Percentiles rank a stretch among this genome's conserved stretches.
Evolutionary conservation across 1,140 invertebrate genomes (phyloP).

Genomic region (Sinonovacula constricta): DNA sequence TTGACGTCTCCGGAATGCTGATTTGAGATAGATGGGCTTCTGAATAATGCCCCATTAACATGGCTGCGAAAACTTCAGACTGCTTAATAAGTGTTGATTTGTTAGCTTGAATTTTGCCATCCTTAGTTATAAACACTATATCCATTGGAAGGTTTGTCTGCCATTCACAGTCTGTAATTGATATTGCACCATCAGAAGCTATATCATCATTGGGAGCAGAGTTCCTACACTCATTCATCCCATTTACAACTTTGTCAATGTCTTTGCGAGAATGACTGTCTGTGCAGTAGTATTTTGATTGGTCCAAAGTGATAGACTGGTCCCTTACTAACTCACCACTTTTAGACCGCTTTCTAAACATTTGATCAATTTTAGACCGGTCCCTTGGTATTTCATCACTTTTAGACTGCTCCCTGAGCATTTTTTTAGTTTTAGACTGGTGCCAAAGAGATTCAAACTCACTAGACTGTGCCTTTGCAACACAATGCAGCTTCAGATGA

Average conservation of each 20-base stretch:
- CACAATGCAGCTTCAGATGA: no score
- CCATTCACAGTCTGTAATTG: background rate
- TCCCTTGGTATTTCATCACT: no score
- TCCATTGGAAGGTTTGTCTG: background rate
- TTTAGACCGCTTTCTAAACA: no score
- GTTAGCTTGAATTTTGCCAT: conserved; percentile 44
- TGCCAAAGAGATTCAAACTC: no score
- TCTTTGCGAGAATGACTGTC: background rate
- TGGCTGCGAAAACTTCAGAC: conserved; percentile 65
- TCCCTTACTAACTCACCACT: no score
- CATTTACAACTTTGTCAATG: background rate
- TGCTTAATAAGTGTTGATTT: conserved; percentile 44
- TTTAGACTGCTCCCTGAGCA: no score
- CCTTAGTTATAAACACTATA: conserved; percentile 31
- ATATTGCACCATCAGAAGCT: background rate
- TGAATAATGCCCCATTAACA: conserved; percentile 64
- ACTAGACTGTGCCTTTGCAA: no score
- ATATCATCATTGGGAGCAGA: background rate
- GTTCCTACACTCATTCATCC: no score
- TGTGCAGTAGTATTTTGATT: no score
- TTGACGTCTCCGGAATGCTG: conserved; percentile 44
- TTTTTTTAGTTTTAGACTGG: no score
- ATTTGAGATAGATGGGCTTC: conserved; percentile 60
- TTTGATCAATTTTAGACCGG: no score
- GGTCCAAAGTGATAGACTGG: no score